Evolutionary conservation across 1,140 invertebrate genomes (phyloP), one percentile per base, ranked within the genome.

Genomic region (Zaprionus capensis): DNA sequence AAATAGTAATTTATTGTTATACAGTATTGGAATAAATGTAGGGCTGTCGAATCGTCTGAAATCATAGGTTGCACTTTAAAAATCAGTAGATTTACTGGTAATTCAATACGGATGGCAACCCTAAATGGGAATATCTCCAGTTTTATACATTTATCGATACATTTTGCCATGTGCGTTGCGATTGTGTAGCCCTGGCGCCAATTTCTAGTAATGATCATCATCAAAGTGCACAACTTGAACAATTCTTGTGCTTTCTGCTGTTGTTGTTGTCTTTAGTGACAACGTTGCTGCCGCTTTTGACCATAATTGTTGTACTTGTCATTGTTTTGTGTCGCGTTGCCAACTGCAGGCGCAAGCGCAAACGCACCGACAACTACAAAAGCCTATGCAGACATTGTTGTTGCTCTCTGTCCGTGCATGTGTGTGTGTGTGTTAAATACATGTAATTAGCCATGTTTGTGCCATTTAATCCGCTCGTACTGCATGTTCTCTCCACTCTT

Each of bases 401-500:
- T 63, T 56, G 46, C 22, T 55, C 53, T 49, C 24, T 36, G 9
- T 65, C 55, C 68, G 26, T 56, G 65, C 26, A 26, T 44, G 15
- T 62, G 58, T 44, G 31, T 28, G 66, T 85, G 84, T 81, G 83
- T 81, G 83, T 88, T 87, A 87, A 88, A 90, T 88, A 90, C 85
- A 88, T 88, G 85, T 88, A 88, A 88, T 90, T 88, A 88, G 84
- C 84, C 84, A 88, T 88, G 84, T 88, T 88, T 88, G 84, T 88
- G 85, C 81, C 85, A 90, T 88, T 88, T 88, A 88, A 88, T 88
- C 84, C 84, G 65, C n/a, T 78, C 44, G 63, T 46, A 90, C 78
- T 90, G 53, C 78, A 56, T 59, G 51, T 75, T 59, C 67, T 80
- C 66, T 69, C 12, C 55, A 49, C 17, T 58, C 66, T 69, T 11